phyloP scores from a whole-genome alignment of 2,888 invertebrate genomes.

The Eupsilia transversa region DNA sequence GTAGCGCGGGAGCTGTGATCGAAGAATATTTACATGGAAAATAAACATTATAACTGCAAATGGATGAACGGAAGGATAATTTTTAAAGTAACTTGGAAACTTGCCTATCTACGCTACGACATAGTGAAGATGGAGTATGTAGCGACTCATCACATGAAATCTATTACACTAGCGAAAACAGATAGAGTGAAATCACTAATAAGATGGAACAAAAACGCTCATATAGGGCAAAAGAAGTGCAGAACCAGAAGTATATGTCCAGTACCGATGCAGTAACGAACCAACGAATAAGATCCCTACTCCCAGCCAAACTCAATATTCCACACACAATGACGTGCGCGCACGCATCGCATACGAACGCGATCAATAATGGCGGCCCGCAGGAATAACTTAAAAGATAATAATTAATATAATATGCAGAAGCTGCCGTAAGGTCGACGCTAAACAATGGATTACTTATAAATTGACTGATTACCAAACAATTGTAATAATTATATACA shows the following conservation, averaged over 20 bases:
- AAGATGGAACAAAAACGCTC: background rate
- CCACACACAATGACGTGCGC: constrained; percentile 63
- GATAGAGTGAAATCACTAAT: background rate
- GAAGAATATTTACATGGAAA: background rate
- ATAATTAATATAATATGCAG: constrained; percentile 70
- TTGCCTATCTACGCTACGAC: background rate
- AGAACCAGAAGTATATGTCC: background rate
- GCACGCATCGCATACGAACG: constrained; percentile 69
- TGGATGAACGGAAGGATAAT: background rate
- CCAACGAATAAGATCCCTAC: constrained; percentile 18
- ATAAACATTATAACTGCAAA: background rate
- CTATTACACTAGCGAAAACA: background rate
- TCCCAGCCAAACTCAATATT: constrained; percentile 63
- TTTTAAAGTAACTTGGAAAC: background rate
- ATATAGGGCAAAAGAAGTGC: background rate
- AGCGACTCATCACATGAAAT: background rate
- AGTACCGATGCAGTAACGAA: background rate
- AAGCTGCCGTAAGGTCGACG: constrained; percentile 56
- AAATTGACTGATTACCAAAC: constrained; percentile 61
- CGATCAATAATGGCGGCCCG: constrained; percentile 61
- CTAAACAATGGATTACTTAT: constrained; percentile 65
- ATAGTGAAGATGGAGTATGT: background rate
- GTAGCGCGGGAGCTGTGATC: constrained; percentile 47
- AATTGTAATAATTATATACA: constrained; percentile 39
- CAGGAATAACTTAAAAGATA: constrained; percentile 69